These are phyloP conservation scores for Cynopterus sphinx DNA, from an alignment of 2,797 vertebrate genomes.

Conservation along the genomic window DNA sequence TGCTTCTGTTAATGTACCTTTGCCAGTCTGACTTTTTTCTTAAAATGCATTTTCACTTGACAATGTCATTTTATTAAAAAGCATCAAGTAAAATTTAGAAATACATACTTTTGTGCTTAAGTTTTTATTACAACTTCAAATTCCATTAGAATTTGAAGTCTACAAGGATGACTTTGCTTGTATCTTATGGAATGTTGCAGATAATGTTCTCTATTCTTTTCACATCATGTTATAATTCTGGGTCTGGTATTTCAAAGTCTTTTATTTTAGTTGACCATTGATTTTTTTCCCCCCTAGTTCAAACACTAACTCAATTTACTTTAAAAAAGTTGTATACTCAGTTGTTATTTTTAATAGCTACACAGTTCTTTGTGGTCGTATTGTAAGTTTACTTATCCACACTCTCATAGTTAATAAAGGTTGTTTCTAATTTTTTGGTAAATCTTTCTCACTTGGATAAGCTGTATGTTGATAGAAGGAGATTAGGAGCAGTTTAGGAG, in stretches of 20 bases:
- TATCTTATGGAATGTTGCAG: slow-evolving; percentile 12
- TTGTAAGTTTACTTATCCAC: not conserved
- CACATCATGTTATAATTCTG: not conserved
- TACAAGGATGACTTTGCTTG: not conserved
- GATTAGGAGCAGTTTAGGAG: not conserved
- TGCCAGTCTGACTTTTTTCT: not conserved
- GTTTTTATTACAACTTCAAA: slow-evolving; percentile 32
- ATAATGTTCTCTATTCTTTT: not conserved
- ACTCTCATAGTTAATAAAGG: not conserved
- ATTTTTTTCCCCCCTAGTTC: not conserved
- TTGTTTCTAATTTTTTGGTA: not conserved
- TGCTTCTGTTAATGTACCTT: slow-evolving; percentile 23
- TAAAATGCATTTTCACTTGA: slow-evolving; percentile 16
- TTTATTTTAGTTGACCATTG: not conserved
- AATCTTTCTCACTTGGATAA: not conserved
- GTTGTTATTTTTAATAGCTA: not conserved
- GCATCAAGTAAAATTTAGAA: not conserved
- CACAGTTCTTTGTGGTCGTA: not conserved
- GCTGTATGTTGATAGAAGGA: not conserved
- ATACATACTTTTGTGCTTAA: not conserved
- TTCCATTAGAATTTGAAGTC: not conserved
- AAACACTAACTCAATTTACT: slow-evolving; percentile 13
- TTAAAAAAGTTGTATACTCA: not conserved
- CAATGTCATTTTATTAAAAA: slow-evolving; percentile 26
- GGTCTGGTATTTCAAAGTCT: not conserved